phyloP scores from a whole-genome alignment of 2,113 vertebrate genomes.

The Acrocephalus arundinaceus region DNA sequence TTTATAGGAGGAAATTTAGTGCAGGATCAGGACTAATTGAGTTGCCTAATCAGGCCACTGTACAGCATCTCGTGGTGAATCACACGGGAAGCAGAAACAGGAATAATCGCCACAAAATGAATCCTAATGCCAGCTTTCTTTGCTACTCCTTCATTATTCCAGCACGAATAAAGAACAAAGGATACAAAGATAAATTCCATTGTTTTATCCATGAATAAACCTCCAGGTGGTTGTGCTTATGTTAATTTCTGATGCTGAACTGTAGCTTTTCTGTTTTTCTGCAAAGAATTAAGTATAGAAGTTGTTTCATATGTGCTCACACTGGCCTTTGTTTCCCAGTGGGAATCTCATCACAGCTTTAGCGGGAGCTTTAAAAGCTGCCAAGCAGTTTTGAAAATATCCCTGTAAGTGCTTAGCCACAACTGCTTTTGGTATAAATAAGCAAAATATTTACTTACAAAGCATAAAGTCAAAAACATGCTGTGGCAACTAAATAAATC shows the following conservation, averaged over 20 bases:
- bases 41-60: background rate
- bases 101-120: background rate
- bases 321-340: slow-evolving; percentile 42
- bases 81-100: background rate
- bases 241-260: slow-evolving; percentile 38
- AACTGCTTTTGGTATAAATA: slow-evolving; percentile 15
- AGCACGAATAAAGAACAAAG: slow-evolving; percentile 4
- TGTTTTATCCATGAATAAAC: slow-evolving; percentile 49
- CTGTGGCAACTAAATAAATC: slow-evolving; percentile 45
- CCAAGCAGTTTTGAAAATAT: background rate
- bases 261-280: slow-evolving; percentile 51
- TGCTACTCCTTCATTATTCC: slow-evolving; percentile 3
- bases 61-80: background rate
- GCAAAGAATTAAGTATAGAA: slow-evolving; percentile 25
- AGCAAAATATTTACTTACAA: slow-evolving; percentile 61
- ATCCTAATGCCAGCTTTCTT: background rate
- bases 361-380: background rate
- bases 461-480: slow-evolving; percentile 28
- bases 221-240: slow-evolving; percentile 49
- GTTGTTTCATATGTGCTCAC: slow-evolving; percentile 30
- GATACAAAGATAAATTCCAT: slow-evolving; percentile 32
- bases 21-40: background rate
- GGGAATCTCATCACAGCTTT: background rate
- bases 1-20: background rate
- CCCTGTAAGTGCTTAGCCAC: background rate